Evolutionary conservation across 2,888 invertebrate species (phyloP), one percentile per base, ranked within the genome.

Genomic region (Tortricodes alternella): DNA sequence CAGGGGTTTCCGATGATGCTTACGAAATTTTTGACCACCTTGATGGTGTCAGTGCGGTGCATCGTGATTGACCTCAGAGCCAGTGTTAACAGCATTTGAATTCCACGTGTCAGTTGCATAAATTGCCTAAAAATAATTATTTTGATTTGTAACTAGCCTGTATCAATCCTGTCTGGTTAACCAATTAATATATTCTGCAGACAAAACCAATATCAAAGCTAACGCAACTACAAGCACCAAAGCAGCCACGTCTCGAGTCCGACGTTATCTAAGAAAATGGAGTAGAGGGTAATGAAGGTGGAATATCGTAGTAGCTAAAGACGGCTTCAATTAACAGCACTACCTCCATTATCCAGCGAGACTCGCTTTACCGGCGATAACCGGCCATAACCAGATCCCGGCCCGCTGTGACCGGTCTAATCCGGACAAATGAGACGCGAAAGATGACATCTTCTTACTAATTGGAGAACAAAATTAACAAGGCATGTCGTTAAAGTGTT

Each of bases 371-470:
- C 74, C 67, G 72, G 70, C 69, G 68, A 75, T 72, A 71, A 68
- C 71, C 68, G 73, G 76, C 66, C 62, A 73, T 73, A 78, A 78
- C 77, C 70, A 60, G 66, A 68, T 71, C 61, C 52, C 73, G 70
- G 72, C 67, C 63, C 68, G 68, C 66, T 65, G 66, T 65, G 71
- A 74, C 71, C 70, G 68, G 69, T 62, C 72, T 82, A 81, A 81
- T 82, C 79, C 73, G 71, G 70, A 76, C 76, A 81, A 82, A 83
- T 78, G 81, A 81, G 74, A 75, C 77, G 80, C 70, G 77, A 78
- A 78, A 76, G 80, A 80, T 80, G 80, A 79, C 77, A 78, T 80
- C 72, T 68, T 74, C 69, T 72, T 71, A 70, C 72, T 83, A 82
- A 83, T 82, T 81, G 76, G 78, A 65, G 70, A 66, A 62, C 69